Evolutionary conservation across 2,797 vertebrate species (phyloP), one percentile per base, ranked within the genome.

Genomic region (Pseudomugil gertrudae): DNA sequence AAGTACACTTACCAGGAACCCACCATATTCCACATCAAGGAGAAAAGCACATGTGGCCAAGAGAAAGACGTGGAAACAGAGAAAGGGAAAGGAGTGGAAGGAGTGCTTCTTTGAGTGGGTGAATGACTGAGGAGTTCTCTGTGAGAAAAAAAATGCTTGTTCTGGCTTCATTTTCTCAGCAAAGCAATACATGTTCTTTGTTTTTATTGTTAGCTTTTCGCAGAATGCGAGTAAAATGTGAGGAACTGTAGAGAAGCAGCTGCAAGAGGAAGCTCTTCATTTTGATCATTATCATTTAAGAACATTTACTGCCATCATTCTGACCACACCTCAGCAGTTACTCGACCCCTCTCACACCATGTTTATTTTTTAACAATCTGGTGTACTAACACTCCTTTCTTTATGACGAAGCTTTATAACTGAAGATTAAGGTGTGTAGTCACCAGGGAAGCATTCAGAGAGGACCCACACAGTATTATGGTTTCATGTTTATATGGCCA

Each of bases 321-420:
- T 4, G 17, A 57, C 78, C 87, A 79, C 81, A 88, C 85, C 78
- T 86, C 81, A 40, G 10, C 65, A 62, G 38, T 40, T 50, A 27
- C 64, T 52, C 19, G 63, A 54, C 64, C 66, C 57, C 58, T 38
- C 36, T 26, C 66, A 68, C 75, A 68, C 75, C 87, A 90, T 84
- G 92, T 80, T 91, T 88, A 81, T 84, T 74, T 84, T 93, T 91
- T 83, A 81, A 87, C 79, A 68, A 79, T 53, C 63, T 72, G 75
- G 63, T 84, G 84, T 83, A 85, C 90, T 81, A 88, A 91, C 89
- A 92, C 56, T 64, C 88, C 85, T 87, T 72, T 55, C 88, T 92
- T 92, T 91, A 93, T 93, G 92, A 93, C 86, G 92, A 85, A 88
- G 79, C 78, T 92, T 92, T 87, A 90, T 85, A 90, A 85, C 84